Percentiles rank a stretch among this genome's conserved stretches.
phyloP scores from a whole-genome alignment of 1,140 invertebrate genomes.

The Phortica variegata region DNA sequence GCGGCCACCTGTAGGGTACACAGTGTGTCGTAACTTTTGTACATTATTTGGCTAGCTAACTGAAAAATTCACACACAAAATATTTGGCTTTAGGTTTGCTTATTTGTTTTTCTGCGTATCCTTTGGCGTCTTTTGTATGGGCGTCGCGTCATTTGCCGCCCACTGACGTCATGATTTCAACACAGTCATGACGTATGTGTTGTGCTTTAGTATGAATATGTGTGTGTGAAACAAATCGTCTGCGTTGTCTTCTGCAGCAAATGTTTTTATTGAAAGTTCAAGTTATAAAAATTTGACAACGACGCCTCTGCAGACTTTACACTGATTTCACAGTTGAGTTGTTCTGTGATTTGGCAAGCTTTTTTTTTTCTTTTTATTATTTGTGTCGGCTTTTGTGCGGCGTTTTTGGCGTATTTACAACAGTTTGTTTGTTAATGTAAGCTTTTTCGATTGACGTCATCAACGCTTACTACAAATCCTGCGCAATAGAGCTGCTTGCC shows the following conservation, averaged over 20 bases:
- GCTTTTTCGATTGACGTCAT: slow-evolving; percentile 55
- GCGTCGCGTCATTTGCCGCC: slow-evolving; percentile 3
- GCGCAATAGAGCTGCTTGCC: slow-evolving; percentile 33
- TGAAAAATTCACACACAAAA: too few relatives aligned
- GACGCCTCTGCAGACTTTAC: slow-evolving; percentile 32
- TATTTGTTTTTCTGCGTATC: not conserved
- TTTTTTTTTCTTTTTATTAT: too few relatives aligned
- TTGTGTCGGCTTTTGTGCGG: slow-evolving; percentile 41
- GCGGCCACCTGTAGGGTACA: too few relatives aligned
- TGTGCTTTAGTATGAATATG: not conserved
- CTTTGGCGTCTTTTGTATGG: not conserved
- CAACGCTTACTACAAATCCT: slow-evolving; percentile 40
- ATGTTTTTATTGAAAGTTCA: too few relatives aligned
- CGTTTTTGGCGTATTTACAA: slow-evolving; percentile 4
- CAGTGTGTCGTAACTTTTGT: too few relatives aligned
- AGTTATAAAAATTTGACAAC: too few relatives aligned
- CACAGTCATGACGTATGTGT: slow-evolving; percentile 37
- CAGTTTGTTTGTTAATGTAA: slow-evolving; percentile 31
- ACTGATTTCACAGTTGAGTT: slow-evolving; percentile 19
- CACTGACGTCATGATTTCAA: slow-evolving; percentile 44
- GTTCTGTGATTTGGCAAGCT: slow-evolving; percentile 9
- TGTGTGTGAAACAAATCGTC: not conserved
- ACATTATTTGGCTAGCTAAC: too few relatives aligned
- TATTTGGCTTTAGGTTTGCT: too few relatives aligned
- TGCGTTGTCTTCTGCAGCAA: too few relatives aligned